A percentile compares a stretch with the other conserved stretches of the same genome.
Conservation (phyloP, 2,888 invertebrate genomes). For the Brenthis hecate region DNA sequence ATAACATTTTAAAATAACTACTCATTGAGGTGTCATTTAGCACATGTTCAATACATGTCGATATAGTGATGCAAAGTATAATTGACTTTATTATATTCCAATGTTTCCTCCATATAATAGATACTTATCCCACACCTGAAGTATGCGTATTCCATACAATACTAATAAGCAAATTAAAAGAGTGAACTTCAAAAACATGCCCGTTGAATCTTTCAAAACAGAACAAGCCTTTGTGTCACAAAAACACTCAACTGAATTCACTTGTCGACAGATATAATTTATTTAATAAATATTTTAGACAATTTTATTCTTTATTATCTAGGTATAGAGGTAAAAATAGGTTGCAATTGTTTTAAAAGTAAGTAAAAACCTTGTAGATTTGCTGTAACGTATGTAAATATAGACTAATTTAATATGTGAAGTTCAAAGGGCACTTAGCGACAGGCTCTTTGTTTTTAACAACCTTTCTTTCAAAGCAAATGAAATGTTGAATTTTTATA, state of each 20-base stretch:
- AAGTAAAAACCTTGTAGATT: slow-evolving; percentile 13
- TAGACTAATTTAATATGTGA: slow-evolving; percentile 30
- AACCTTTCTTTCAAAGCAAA: slow-evolving; percentile 27
- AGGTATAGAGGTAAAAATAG: slow-evolving; percentile 8
- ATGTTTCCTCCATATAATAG: neutral
- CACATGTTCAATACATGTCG: too few relatives aligned
- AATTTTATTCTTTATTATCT: slow-evolving; percentile 4
- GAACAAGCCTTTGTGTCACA: slow-evolving; percentile 48
- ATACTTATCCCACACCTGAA: neutral
- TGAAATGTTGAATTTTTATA: slow-evolving; percentile 1
- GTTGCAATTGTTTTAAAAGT: neutral
- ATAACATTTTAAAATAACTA: too few relatives aligned
- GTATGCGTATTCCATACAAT: slow-evolving; percentile 5
- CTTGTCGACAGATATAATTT: slow-evolving; percentile 14
- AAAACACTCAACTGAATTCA: slow-evolving; percentile 29
- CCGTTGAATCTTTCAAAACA: slow-evolving; percentile 49
- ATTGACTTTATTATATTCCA: too few relatives aligned
- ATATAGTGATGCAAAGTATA: too few relatives aligned
- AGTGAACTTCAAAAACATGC: slow-evolving; percentile 44
- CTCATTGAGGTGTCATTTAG: too few relatives aligned
- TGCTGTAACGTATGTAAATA: slow-evolving; percentile 24
- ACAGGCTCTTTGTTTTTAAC: slow-evolving; percentile 11
- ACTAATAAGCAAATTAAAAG: slow-evolving; percentile 40
- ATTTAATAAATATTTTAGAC: slow-evolving; percentile 17
- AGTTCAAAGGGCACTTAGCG: slow-evolving; percentile 25